Base-by-base conservation (phyloP, 2,113 vertebrate genomes). In the Thalassarche chlororhynchos region DNA sequence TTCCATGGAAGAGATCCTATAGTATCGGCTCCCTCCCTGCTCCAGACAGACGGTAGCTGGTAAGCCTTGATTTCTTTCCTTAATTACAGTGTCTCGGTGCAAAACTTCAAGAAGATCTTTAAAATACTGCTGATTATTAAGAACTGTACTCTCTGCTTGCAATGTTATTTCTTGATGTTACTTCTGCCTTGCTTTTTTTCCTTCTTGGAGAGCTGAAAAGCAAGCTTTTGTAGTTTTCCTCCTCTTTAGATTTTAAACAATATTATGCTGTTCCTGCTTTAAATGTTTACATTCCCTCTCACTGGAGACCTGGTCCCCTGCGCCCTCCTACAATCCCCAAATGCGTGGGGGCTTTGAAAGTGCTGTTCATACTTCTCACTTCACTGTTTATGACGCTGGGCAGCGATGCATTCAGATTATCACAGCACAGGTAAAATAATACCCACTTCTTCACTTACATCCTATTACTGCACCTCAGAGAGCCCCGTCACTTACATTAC, bases 371-470 rank as follows among this genome's bases (percentile, higher is more conserved):
- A 60, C 66, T 87, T 91, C 81, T 95, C 60, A n/a, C 71, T 93
- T 94, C 82, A 49, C 58, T 86, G 87, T 96, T 97, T 91, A 64
- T 55, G 89, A 90, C 86, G 85, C 93, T 94, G 95, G 91, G 93
- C 97, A 96, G 94, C 31, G 93, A 87, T 94, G 97, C 95, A 90
- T 96, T 90, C 89, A 83, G 71, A 96, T 96, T 95, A 95, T 96
- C 96, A 88, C 91, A 97, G 95, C 91, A 90, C 3, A 94, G 71
- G 76, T 90, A 86, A 97, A 95, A 93, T 95, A 97, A 96, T 96
- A 97, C 94, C 85, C 93, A 84, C 85, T 93, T 96, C 95, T 96
- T 96, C 79, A 11, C 95, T 94, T 95, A 86, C 87, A 94, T 94
- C 87, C 96, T 95, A 88, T 97, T 90, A 93, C 89, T 90, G 96